Percentiles rank a stretch among this genome's conserved stretches.
Conservation (phyloP, 2,888 invertebrate genomes). For the Selenia dentaria region DNA sequence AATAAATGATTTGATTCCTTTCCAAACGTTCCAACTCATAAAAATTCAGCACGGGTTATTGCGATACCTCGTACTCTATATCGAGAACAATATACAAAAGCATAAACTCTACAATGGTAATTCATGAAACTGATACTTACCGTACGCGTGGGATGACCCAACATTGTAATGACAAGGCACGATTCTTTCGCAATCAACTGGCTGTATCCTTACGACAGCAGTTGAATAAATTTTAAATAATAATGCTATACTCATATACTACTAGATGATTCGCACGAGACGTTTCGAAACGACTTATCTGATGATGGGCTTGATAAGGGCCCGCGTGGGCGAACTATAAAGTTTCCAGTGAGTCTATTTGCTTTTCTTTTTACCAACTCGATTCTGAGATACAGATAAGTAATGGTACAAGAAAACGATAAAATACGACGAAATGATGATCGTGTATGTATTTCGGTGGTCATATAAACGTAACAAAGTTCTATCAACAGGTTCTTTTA, state of each 20-base stretch:
- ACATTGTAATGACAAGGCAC: constrained; percentile 48
- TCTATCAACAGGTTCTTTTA: no score
- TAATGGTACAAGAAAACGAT: no score
- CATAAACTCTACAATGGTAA: constrained; percentile 40
- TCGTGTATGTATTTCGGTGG: no score
- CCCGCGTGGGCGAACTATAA: constrained; percentile 48
- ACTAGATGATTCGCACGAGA: constrained; percentile 44
- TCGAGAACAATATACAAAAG: constrained; percentile 20
- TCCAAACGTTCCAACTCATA: constrained; percentile 4
- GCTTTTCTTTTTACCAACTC: constrained; percentile 48
- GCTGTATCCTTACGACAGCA: constrained; percentile 43
- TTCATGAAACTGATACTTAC: constrained; percentile 35
- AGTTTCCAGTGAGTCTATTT: constrained; percentile 42
- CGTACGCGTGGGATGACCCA: constrained; percentile 47
- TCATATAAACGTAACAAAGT: no score
- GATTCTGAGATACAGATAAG: no score
- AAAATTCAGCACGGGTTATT: constrained; percentile 17
- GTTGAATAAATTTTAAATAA: constrained; percentile 47
- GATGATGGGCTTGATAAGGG: constrained; percentile 49
- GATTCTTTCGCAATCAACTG: constrained; percentile 43
- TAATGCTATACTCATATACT: constrained; percentile 39
- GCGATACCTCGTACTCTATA: constrained; percentile 12
- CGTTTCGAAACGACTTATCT: constrained; percentile 53
- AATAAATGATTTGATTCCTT: no score
- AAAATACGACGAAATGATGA: no score